Base-by-base conservation (phyloP, 1,140 invertebrate species). In the Panagrolaimus sp. region DNA sequence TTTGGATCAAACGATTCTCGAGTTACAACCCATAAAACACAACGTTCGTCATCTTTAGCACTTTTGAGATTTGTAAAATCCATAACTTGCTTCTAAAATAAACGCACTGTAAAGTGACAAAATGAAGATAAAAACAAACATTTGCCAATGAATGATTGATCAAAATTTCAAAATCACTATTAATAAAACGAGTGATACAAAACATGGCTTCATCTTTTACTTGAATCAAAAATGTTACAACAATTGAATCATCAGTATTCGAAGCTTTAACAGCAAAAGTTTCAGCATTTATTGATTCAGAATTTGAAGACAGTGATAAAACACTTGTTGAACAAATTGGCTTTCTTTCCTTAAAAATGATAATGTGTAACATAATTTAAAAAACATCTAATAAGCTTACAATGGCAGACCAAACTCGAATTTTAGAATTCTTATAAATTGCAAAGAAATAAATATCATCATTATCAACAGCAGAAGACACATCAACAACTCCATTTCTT, bases 331-430 rank as follows among this genome's bases (percentile, higher is more conserved):
- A 2, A 38, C 32, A 38, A 38, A 38, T 38, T 38, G 32, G 32
- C 7, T 38, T 38, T 7, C 7, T 38, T 4, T 21, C 15, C 52
- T 58, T n/a, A 21, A 58, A 58, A 14, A 58, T 12, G 8, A 58
- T 17, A 21, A 21, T 21, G 15, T 48, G 9, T 4, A 15, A 24
- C 2, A 1, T 24, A 4, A 3, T 2, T 48, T 4, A n/a, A 48
- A 10, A 4, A 48, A 48, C 47, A 48, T 2, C 32, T n/a, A n/a
- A 46, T 21, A 58, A 58, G 14, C 52, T 58, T 28, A 58, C 52
- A 4, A 26, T 21, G 17, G 52, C 4, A 12, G 52, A 58, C 52
- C 52, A 58, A 58, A 58, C 52, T 14, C 52, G 52, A n/a, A 58
- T 10, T 14, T 58, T 58, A 17, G 21, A 26, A 58, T 58, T 28